These are phyloP conservation scores for Aphodius sticticus DNA, from an alignment of 2,888 invertebrate species.

Conservation along the genomic window DNA sequence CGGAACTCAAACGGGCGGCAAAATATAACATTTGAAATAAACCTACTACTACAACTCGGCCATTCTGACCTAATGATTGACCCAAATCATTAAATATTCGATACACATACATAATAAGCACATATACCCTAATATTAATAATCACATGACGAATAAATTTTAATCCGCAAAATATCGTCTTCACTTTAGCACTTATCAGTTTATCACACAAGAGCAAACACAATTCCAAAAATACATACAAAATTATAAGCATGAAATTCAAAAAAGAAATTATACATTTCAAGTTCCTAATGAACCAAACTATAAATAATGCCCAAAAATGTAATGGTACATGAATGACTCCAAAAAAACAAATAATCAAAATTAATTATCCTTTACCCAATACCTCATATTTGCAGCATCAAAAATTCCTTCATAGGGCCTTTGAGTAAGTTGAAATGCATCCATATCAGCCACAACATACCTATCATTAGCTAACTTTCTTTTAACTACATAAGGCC, in stretches of 20 bases:
- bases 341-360: not conserved
- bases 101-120: not conserved
- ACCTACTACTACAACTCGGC: not conserved
- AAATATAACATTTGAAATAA: not conserved
- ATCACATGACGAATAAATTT: not conserved
- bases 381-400: not conserved
- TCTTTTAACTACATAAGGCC: too few species aligned
- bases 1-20: too few species aligned
- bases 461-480: too few species aligned
- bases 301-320: not conserved
- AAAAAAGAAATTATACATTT: not conserved
- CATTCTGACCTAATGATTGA: not conserved
- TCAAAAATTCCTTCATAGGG: not conserved
- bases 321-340: not conserved
- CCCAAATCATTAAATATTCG: not conserved
- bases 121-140: not conserved
- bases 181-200: not conserved
- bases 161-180: not conserved
- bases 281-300: not conserved
- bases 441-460: too few species aligned
- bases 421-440: too few species aligned
- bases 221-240: not conserved
- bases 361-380: not conserved
- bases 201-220: not conserved
- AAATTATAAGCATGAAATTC: slow-evolving; percentile 4